Percentiles rank a stretch among this genome's conserved stretches.
These are phyloP conservation scores for Morpho achilles DNA, from an alignment of 2,888 invertebrate genomes.

Conservation along the genomic window DNA sequence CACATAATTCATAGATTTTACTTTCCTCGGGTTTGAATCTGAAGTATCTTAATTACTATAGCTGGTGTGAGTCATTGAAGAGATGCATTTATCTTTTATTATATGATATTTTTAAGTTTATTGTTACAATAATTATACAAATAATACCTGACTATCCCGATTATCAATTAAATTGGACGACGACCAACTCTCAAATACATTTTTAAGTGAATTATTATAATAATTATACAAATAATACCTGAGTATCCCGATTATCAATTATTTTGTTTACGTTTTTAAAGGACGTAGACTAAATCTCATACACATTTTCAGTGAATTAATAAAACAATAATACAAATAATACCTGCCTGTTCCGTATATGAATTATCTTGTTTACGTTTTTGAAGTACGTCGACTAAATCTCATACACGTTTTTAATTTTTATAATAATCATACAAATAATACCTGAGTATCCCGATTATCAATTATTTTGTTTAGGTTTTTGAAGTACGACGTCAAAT, in stretches of 20 bases:
- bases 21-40: too few relatives aligned
- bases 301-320: too few relatives aligned
- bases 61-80: too few relatives aligned
- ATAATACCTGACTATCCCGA: not conserved
- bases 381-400: conserved; percentile 32
- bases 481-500: conserved; percentile 69
- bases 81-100: too few relatives aligned
- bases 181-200: too few relatives aligned
- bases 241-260: conserved; percentile 21
- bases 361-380: conserved; percentile 62
- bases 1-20: too few relatives aligned
- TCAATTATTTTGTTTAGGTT: conserved; percentile 70
- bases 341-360: too few relatives aligned
- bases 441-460: conserved; percentile 23
- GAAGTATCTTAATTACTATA: too few relatives aligned
- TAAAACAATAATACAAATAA: not conserved
- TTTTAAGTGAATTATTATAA: too few relatives aligned
- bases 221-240: conserved; percentile 15
- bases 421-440: not conserved
- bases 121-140: not conserved
- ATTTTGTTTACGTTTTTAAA: conserved; percentile 75
- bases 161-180: too few relatives aligned
- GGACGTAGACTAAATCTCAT: conserved; percentile 49
- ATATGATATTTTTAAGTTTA: too few relatives aligned
- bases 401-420: not conserved